Evolutionary conservation across 2,797 vertebrate genomes (phyloP).

Genomic region (Erethizon dorsatum): DNA sequence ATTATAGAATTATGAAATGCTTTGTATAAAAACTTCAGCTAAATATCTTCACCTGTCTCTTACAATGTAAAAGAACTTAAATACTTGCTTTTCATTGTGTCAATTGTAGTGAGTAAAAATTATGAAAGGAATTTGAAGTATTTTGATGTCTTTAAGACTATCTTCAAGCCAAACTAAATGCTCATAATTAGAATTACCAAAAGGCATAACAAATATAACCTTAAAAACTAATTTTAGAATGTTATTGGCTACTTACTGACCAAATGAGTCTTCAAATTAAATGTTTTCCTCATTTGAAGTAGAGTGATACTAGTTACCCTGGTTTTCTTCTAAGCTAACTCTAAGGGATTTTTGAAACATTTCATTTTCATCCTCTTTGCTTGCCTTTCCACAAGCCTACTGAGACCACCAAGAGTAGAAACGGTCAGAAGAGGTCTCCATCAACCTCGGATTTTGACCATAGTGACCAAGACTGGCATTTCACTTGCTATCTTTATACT

Average conservation of each 20-base stretch:
- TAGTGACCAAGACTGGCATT: neutral
- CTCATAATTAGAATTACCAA: slow-evolving; percentile 42
- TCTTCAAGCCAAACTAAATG: slow-evolving; percentile 62
- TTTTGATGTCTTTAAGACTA: slow-evolving; percentile 28
- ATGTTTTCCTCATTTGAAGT: slow-evolving; percentile 40
- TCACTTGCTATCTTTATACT: neutral
- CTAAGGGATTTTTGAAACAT: neutral
- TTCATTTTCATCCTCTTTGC: slow-evolving; percentile 4
- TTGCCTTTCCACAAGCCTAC: neutral
- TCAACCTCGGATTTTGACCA: neutral
- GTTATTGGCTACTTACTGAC: slow-evolving; percentile 18
- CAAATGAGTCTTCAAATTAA: slow-evolving; percentile 58
- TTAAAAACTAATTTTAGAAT: slow-evolving; percentile 68
- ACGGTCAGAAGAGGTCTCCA: neutral
- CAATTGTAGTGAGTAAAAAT: neutral
- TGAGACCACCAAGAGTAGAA: neutral
- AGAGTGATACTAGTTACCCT: neutral
- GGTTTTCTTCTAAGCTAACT: slow-evolving; percentile 2
- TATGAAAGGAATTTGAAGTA: neutral
- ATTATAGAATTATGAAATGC: neutral
- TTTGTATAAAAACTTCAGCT: slow-evolving; percentile 8
- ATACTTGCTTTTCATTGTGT: neutral
- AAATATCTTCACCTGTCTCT: neutral
- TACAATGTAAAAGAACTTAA: slow-evolving; percentile 46
- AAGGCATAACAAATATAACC: slow-evolving; percentile 4